Percentiles rank a stretch among this genome's conserved stretches.
These are phyloP conservation scores for Tribolium castaneum DNA, from an alignment of 1,140 invertebrate genomes.

Conservation along the genomic window DNA sequence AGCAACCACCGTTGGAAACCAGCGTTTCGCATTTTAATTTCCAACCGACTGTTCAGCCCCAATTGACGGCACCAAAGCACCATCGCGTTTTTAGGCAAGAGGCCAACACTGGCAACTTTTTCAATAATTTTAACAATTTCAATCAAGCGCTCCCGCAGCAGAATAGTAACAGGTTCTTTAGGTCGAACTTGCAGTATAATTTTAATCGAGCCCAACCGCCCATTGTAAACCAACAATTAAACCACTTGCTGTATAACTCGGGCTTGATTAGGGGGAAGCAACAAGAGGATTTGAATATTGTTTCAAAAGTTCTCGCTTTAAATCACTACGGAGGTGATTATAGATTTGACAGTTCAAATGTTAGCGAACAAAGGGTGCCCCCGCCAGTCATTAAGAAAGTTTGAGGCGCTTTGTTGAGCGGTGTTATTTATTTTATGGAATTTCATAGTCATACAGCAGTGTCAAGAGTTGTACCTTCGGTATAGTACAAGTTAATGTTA, in stretches of 20 bases:
- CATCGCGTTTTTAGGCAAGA: conserved; percentile 66
- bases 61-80: conserved; percentile 35
- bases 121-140: conserved; percentile 52
- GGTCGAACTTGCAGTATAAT: conserved; percentile 50
- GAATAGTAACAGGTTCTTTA: conserved; percentile 53
- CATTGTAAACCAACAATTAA: conserved; percentile 71
- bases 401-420: neutral
- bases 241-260: conserved; percentile 73
- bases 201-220: conserved; percentile 51
- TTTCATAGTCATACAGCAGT: conserved; percentile 7
- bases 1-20: neutral
- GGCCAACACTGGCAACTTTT: conserved; percentile 63
- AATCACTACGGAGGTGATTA: conserved; percentile 67
- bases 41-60: neutral
- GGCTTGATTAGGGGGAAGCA: conserved; percentile 70
- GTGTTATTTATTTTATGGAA: neutral
- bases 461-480: conserved; percentile 9
- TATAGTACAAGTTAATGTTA: conserved; percentile 29
- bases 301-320: conserved; percentile 81
- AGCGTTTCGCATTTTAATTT: conserved; percentile 10
- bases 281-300: conserved; percentile 81
- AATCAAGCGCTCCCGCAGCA: conserved; percentile 23
- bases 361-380: conserved; percentile 5
- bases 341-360: conserved; percentile 4
- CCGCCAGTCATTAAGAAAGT: conserved; percentile 17